phyloP scores from a whole-genome alignment of 2,888 invertebrate genomes.

The Strigamia transsilvanica region DNA sequence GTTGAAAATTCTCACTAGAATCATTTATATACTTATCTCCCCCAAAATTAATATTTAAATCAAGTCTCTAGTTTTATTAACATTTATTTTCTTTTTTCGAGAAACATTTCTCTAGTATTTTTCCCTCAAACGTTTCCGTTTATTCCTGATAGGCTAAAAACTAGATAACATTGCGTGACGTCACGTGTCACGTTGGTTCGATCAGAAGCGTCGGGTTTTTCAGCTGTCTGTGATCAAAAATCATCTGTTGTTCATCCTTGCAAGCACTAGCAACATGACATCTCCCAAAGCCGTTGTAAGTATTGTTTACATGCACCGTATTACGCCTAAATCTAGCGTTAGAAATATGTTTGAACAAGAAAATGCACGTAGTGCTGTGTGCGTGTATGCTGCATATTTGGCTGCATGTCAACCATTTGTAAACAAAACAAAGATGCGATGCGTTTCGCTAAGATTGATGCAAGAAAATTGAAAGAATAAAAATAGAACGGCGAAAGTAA shows the following conservation, averaged over 20 bases:
- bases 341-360: too few species aligned
- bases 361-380: not conserved
- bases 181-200: conserved; percentile 16
- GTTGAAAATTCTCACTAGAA: not conserved
- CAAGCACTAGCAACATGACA: conserved; percentile 13
- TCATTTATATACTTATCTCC: not conserved
- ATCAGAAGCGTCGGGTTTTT: not conserved
- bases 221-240: conserved; percentile 23
- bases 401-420: conserved; percentile 45
- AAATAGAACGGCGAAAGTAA: not conserved
- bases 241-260: conserved; percentile 27
- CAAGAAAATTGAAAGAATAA: not conserved
- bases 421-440: conserved; percentile 4
- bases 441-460: conserved; percentile 17
- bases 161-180: not conserved
- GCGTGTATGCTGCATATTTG: not conserved
- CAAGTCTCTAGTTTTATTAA: not conserved
- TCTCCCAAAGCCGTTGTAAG: conserved; percentile 38
- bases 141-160: not conserved
- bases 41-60: not conserved
- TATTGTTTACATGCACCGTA: not conserved
- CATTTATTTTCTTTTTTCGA: not conserved
- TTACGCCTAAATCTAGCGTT: too few species aligned
- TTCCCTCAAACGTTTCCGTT: not conserved
- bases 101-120: not conserved